Base-by-base conservation (phyloP, 2,113 vertebrate genomes). In the Periophthalmus modestus region DNA sequence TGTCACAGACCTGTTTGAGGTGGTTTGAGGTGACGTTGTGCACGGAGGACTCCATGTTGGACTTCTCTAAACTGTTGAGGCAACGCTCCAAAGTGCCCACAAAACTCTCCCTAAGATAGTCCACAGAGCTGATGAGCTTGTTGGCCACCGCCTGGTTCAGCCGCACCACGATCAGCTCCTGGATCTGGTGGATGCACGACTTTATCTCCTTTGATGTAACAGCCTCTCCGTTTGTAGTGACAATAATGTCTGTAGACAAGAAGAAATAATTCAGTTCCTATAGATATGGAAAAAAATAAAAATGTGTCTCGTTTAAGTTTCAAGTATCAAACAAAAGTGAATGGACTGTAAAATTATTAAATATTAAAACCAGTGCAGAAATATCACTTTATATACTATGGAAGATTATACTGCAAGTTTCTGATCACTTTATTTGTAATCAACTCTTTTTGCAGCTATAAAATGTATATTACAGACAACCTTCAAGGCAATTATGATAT, bases 101-200 rank as follows among this genome's bases (percentile, higher is more conserved):
- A 1, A 98, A 99, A 91, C 98, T 99, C 90, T 99, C 98, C 0
- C 97, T 89, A 59, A 99, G 92, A 39, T 98, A 99, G 85, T 99
- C 95, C 89, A 99, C 98, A 0, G 98, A 99, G 82, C 95, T 98
- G 90, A 96, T 99, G 1, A 99, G 88, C 69, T 98, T 98, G 75
- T 97, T 99, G 0, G 97, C 98, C 78, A 99, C 98, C 0, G 97
- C 97, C 87, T 99, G 97, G 86, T 99, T 99, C 15, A 99, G 89
- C 4, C 93, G 89, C 28, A 95, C 93, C 71, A 98, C 95, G 15
- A 99, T 99, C 86, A 99, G 92, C 47, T 99, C 97, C 89, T 99
- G 97, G 82, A 99, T 98, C 89, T 98, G 95, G 16, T 94, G 94
- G 83, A 98, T 99, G 72, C 97, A 99, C 18, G 95, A 95, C 24